Conservation (phyloP, 2,797 vertebrate genomes). For the Gadopsis marmoratus region DNA sequence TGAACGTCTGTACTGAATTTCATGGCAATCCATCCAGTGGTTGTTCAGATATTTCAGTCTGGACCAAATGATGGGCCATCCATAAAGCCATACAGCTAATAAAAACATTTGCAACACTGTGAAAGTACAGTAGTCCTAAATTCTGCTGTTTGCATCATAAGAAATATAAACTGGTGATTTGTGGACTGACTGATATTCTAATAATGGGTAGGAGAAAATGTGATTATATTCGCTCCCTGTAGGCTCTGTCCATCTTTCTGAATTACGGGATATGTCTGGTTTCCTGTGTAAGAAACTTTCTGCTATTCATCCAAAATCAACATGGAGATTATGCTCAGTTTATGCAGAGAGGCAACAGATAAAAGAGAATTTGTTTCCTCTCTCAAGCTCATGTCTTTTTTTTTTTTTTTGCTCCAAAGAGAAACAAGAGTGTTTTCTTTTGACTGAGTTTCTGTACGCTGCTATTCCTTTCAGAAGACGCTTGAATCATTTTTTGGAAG, state of each 20-base stretch:
- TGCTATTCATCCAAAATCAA: slow-evolving; percentile 68
- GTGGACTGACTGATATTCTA: slow-evolving; percentile 4
- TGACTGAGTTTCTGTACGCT: slow-evolving; percentile 51
- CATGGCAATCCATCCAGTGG: background rate
- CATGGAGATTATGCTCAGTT: slow-evolving; percentile 50
- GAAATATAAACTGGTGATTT: slow-evolving; percentile 20
- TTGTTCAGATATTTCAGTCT: background rate
- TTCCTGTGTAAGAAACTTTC: slow-evolving; percentile 37
- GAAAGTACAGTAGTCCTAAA: background rate
- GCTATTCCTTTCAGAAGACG: slow-evolving; percentile 33
- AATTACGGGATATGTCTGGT: slow-evolving; percentile 51
- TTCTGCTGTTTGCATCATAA: slow-evolving; percentile 14
- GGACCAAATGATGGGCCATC: background rate
- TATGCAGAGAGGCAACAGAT: slow-evolving; percentile 53
- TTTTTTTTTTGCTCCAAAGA: slow-evolving; percentile 13
- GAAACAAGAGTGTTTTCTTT: slow-evolving; percentile 67
- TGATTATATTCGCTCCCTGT: slow-evolving; percentile 15
- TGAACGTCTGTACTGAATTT: background rate
- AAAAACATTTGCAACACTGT: slow-evolving; percentile 3
- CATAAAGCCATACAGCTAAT: background rate
- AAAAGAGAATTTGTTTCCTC: slow-evolving; percentile 63
- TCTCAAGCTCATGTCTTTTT: slow-evolving; percentile 43
- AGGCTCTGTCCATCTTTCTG: slow-evolving; percentile 11
- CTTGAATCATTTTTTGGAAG: slow-evolving; percentile 61
- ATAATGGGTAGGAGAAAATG: background rate